Base-by-base conservation (phyloP, 2,113 vertebrate genomes). In the Synodontis membranacea region DNA sequence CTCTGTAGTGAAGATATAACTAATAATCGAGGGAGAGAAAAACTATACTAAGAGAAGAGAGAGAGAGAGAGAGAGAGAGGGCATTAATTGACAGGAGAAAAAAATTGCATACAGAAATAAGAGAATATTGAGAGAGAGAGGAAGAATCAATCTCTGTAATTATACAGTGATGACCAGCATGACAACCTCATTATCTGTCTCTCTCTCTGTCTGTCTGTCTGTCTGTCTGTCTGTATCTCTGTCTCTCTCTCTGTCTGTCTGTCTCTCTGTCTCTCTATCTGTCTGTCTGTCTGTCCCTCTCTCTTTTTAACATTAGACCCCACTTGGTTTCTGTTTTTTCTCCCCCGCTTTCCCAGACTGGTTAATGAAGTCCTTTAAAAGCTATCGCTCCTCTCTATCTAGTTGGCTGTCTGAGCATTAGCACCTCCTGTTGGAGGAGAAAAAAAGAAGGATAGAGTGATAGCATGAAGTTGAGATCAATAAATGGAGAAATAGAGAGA, bases 151-250 rank as follows among this genome's bases (percentile, higher is more conserved):
- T 78, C 28, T 50, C 12, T 75, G 46, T 50, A 31, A 78, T 83
- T 54, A 72, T 1, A n/a, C 44, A 56, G 50, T 9, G 34, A 81
- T 85, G 88, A 86, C 84, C 85, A 81, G 94, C 93, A 93, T 94
- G 50, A 89, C 91, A 94, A 89, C 86, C 89, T 92, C 91, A 94
- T 94, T 92, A 92, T 94, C 83, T 54, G 1, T 94, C 93, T 50
- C 91, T 95, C 93, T 93, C 15, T 68, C 58, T 12, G 15, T 52
- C 28, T 72, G 0, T 68, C 44, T 50, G 8, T 39, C 72, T 39
- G 93, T 93, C 48, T 91, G 93, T 95, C 95, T 23, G 44, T 28
- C 9, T 75, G 58, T 39, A 93, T n/a, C n/a, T 93, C 48, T 91
- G 93, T 95, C 95, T 23, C 72, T 28, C 9, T 75, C 44, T 75